Conservation (phyloP, 2,888 invertebrate species). For the Busseola fusca region DNA sequence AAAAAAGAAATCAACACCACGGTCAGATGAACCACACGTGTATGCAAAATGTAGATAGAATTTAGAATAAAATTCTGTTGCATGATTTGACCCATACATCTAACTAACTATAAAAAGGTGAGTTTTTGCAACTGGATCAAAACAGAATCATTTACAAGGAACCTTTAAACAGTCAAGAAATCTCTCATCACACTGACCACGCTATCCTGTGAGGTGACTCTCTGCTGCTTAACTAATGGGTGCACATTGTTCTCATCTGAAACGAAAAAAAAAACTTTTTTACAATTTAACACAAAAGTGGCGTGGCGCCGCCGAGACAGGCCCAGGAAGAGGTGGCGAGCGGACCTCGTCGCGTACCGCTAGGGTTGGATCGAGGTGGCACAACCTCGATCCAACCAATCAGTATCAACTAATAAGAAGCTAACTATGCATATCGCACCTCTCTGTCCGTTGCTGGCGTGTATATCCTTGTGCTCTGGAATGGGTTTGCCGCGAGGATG, state of each 20-base stretch:
- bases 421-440: constrained; percentile 27
- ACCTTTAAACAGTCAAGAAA: not conserved
- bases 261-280: not conserved
- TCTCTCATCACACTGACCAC: constrained; percentile 70
- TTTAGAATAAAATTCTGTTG: not conserved
- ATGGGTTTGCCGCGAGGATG: constrained; percentile 62
- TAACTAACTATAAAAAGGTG: not conserved
- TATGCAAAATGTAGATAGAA: not conserved
- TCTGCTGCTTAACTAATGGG: constrained; percentile 80
- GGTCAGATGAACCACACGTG: not conserved
- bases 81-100: not conserved
- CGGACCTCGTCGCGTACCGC: not conserved
- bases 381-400: too few species aligned
- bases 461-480: constrained; percentile 64
- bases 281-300: not conserved
- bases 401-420: not conserved
- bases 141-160: not conserved
- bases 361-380: too few species aligned
- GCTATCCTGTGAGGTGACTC: constrained; percentile 84
- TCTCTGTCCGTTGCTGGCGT: constrained; percentile 60
- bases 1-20: not conserved
- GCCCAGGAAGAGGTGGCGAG: not conserved
- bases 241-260: constrained; percentile 71
- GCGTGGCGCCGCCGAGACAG: not conserved
- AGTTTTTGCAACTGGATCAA: not conserved